These are phyloP conservation scores for Ceratothoa steindachneri DNA, from an alignment of 2,888 invertebrate genomes.

Conservation along the genomic window DNA sequence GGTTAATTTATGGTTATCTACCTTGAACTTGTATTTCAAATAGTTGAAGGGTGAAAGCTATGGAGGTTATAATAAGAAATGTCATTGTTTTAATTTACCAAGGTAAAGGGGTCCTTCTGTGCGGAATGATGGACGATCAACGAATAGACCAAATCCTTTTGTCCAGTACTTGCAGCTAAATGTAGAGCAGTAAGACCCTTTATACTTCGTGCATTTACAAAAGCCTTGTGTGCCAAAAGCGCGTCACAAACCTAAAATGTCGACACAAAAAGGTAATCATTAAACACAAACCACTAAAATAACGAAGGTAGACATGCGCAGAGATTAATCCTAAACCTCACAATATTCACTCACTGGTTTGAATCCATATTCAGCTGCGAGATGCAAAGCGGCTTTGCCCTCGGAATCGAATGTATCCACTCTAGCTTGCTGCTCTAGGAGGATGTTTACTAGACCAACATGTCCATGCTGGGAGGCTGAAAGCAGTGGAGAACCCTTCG, in stretches of 20 bases:
- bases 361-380: slow-evolving; percentile 58
- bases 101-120: slow-evolving; percentile 87
- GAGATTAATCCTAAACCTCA: too few relatives aligned
- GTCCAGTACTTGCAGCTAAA: slow-evolving; percentile 94
- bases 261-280: not conserved
- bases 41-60: too few relatives aligned
- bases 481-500: slow-evolving; percentile 91
- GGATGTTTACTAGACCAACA: slow-evolving; percentile 58
- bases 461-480: slow-evolving; percentile 95
- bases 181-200: slow-evolving; percentile 90
- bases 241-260: slow-evolving; percentile 64
- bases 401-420: slow-evolving; percentile 98
- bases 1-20: too few relatives aligned
- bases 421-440: slow-evolving; percentile 61
- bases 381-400: slow-evolving; percentile 73
- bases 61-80: too few relatives aligned
- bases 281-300: not conserved
- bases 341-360: slow-evolving; percentile 25
- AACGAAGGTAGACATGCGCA: too few relatives aligned
- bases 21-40: too few relatives aligned
- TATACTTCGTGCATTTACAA: slow-evolving; percentile 74
- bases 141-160: slow-evolving; percentile 79
- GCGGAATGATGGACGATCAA: slow-evolving; percentile 93
- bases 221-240: slow-evolving; percentile 89
- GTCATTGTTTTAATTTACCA: slow-evolving; percentile 56